phyloP scores from a whole-genome alignment of 2,113 vertebrate genomes.

The Sceloporus tristichus region DNA sequence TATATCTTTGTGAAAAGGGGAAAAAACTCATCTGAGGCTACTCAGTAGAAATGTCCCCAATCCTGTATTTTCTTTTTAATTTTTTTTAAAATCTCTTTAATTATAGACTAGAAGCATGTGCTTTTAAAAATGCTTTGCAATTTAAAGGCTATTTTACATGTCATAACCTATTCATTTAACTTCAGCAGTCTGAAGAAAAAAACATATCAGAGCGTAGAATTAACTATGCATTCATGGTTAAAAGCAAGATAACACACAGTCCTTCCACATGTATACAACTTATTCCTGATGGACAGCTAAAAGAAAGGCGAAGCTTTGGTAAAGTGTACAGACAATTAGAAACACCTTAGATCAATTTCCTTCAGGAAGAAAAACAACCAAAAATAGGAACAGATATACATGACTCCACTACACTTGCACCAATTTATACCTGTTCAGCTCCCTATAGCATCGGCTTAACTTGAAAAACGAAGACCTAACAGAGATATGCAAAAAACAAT shows the following conservation, averaged over 20 bases:
- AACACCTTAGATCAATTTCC: neutral
- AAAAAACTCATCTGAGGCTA: conserved; percentile 46
- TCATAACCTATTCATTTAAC: conserved; percentile 38
- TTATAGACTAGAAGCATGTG: neutral
- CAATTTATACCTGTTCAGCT: neutral
- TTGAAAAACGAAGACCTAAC: neutral
- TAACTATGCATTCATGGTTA: conserved; percentile 19
- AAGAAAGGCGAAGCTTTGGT: conserved; percentile 21
- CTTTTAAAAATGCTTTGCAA: conserved; percentile 19
- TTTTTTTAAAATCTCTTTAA: neutral
- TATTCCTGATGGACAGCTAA: conserved; percentile 22
- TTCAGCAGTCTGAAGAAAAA: conserved; percentile 45
- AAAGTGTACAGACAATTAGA: neutral
- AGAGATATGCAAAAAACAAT: neutral
- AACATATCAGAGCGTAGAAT: neutral
- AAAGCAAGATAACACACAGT: conserved; percentile 17
- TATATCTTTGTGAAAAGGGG: conserved; percentile 37
- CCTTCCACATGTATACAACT: neutral
- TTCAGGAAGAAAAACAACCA: neutral
- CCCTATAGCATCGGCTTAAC: neutral
- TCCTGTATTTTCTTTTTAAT: conserved; percentile 13
- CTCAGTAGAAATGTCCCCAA: conserved; percentile 41
- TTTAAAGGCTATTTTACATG: conserved; percentile 45
- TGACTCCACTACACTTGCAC: neutral
- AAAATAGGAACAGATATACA: neutral